Evolutionary conservation across 2,888 invertebrate genomes (phyloP).

Genomic region (Sinhomidia bicolor): DNA sequence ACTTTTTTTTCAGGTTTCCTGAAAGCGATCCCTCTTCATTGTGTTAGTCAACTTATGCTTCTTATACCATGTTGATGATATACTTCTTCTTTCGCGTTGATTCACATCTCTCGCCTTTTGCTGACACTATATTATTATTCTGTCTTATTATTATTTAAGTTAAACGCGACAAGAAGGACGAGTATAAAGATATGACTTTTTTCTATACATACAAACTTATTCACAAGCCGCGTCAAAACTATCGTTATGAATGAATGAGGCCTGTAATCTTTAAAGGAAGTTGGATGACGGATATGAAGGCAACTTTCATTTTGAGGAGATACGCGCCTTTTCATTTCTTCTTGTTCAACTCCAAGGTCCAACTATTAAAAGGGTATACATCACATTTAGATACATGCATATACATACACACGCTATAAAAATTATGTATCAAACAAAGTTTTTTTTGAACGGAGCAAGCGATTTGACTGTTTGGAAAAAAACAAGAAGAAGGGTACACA

Average conservation of each 20-base stretch:
- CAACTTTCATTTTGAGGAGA: constrained; percentile 42
- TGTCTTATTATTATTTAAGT: constrained; percentile 35
- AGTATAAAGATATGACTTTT: neutral
- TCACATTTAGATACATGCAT: neutral
- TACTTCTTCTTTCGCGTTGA: constrained; percentile 32
- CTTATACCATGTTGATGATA: constrained; percentile 10
- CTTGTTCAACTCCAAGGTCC: neutral
- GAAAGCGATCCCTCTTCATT: constrained; percentile 37
- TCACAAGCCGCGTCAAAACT: constrained; percentile 20
- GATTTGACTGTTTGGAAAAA: constrained; percentile 1
- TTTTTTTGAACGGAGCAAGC: neutral
- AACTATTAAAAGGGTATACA: neutral
- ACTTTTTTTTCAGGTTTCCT: constrained; percentile 42
- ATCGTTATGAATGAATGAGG: constrained; percentile 58
- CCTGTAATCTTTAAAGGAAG: constrained; percentile 55
- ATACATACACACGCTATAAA: neutral
- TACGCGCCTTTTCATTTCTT: constrained; percentile 28
- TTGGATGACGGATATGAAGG: constrained; percentile 60
- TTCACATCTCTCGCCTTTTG: constrained; percentile 54
- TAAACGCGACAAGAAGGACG: constrained; percentile 10
- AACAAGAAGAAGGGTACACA: neutral
- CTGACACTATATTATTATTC: constrained; percentile 49
- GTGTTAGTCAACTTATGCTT: neutral
- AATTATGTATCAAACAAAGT: neutral
- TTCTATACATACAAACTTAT: neutral